These are phyloP conservation scores for Zoroaster sp. DNA, from an alignment of 53 echinoderm and acorn worm genomes.

Conservation along the genomic window DNA sequence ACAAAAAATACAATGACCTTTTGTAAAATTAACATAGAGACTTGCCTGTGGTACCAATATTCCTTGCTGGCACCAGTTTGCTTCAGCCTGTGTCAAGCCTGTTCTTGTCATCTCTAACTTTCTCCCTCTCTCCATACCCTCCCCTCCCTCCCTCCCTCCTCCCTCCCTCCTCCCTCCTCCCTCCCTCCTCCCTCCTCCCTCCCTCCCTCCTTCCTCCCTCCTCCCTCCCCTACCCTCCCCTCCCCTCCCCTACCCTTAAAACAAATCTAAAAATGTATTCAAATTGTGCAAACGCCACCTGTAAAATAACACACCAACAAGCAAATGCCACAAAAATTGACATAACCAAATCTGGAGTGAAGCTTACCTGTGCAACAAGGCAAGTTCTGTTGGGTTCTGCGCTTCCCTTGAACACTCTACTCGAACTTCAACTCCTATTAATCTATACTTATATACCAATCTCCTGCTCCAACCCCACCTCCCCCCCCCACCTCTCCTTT, in stretches of 20 bases:
- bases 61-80: not conserved
- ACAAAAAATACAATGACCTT: no score
- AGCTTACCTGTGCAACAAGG: not conserved
- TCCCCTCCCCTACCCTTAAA: not conserved
- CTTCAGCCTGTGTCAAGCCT: not conserved
- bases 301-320: not conserved
- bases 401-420: not conserved
- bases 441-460: no score
- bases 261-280: not conserved
- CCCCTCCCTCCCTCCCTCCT: no score
- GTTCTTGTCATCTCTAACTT: not conserved
- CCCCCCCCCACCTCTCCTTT: no score
- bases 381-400: not conserved
- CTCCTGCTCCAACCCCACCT: no score
- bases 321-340: not conserved
- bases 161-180: no score
- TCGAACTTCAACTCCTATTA: not conserved
- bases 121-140: no score
- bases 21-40: not conserved
- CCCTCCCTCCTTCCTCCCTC: no score
- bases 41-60: not conserved
- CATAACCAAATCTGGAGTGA: not conserved
- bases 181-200: no score
- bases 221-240: no score
- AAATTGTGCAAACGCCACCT: not conserved